Evolutionary conservation across 23 tunicate species (phyloP).

Genomic region (Botrylloides violaceus): DNA sequence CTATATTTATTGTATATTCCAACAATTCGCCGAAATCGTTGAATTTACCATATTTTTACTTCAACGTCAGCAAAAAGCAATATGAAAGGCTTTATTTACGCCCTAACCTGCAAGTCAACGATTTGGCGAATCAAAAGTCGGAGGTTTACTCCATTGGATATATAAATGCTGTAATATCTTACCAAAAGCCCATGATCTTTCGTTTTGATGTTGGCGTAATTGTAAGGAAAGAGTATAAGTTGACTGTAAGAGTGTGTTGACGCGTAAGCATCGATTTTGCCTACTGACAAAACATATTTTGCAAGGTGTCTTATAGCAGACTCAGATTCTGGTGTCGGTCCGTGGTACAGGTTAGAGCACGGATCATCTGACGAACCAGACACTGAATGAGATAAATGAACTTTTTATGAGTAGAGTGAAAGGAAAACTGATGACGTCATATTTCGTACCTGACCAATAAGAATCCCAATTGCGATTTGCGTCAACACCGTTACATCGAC

Average conservation of each 20-base stretch:
- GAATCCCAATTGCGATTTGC: constrained; percentile 77
- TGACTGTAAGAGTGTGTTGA: constrained; percentile 20
- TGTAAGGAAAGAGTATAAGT: constrained; percentile 21
- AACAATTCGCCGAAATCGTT: too few relatives aligned
- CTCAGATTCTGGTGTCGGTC: constrained; percentile 24
- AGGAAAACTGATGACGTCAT: too few relatives aligned
- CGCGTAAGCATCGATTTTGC: constrained; percentile 10
- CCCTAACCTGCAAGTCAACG: too few relatives aligned
- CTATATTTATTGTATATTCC: too few relatives aligned
- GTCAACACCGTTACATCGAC: constrained; percentile 56
- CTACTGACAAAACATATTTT: neutral
- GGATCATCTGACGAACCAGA: constrained; percentile 11
- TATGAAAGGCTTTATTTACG: too few relatives aligned
- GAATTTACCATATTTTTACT: too few relatives aligned
- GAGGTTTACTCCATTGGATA: too few relatives aligned
- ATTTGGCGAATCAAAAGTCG: too few relatives aligned
- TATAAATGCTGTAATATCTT: too few relatives aligned
- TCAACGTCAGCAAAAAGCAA: too few relatives aligned
- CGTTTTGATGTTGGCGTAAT: constrained; percentile 7
- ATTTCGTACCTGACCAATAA: constrained; percentile 54
- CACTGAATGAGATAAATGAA: neutral
- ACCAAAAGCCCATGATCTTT: constrained; percentile 1
- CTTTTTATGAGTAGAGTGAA: too few relatives aligned
- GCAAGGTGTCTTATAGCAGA: constrained; percentile 14
- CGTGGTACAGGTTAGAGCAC: constrained; percentile 19